Percentiles rank a stretch among this genome's conserved stretches.
phyloP scores from a whole-genome alignment of 2,797 vertebrate genomes.

The Coilia nasus region DNA sequence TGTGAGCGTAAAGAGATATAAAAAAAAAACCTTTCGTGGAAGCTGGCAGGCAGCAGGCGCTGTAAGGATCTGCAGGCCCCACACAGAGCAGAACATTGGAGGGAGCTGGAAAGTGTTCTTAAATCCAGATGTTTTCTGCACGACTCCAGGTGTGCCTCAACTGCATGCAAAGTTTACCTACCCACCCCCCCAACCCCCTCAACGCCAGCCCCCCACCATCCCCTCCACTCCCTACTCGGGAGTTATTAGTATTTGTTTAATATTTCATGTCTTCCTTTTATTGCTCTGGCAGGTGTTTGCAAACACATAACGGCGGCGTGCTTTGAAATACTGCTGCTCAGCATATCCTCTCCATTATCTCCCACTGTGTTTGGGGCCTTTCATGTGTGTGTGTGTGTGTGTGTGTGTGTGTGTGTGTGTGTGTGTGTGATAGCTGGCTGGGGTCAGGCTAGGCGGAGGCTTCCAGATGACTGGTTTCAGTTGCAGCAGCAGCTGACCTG shows the following conservation, averaged over 20 bases:
- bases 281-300: slow-evolving; percentile 24
- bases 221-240: not conserved
- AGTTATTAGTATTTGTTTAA: slow-evolving; percentile 25
- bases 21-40: not conserved
- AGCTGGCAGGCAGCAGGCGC: slow-evolving; percentile 1
- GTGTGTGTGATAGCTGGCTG: not conserved
- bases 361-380: not conserved
- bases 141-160: slow-evolving; percentile 8
- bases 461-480: slow-evolving; percentile 20
- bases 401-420: too few relatives aligned
- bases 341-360: slow-evolving; percentile 9
- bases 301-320: slow-evolving; percentile 11
- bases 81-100: slow-evolving; percentile 1
- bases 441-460: not conserved
- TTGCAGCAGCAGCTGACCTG: slow-evolving; percentile 8
- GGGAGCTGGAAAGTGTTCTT: slow-evolving; percentile 9
- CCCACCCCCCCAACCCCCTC: not conserved
- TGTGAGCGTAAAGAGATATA: slow-evolving; percentile 1
- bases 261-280: slow-evolving; percentile 12
- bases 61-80: not conserved
- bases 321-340: not conserved
- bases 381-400: not conserved
- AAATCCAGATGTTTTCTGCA: slow-evolving; percentile 22
- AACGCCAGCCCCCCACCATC: not conserved
- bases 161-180: slow-evolving; percentile 17